Evolutionary conservation across 2,888 invertebrate genomes (phyloP).

Genomic region (Volucella inflata): DNA sequence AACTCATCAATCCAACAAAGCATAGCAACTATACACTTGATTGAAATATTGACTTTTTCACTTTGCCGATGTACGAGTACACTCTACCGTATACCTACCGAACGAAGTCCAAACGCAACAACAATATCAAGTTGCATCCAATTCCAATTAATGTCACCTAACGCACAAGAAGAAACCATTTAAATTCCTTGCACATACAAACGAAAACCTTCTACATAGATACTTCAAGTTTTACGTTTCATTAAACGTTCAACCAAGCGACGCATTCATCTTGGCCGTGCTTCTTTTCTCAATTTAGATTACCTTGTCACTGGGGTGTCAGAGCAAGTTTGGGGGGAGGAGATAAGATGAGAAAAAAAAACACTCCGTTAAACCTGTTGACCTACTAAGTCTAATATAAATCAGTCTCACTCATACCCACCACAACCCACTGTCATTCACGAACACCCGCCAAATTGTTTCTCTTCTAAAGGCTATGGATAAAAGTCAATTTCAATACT

Average conservation of each 20-base stretch:
- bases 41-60: conserved; percentile 52
- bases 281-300: conserved; percentile 44
- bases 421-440: not conserved
- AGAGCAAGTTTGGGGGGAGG: not conserved
- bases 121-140: conserved; percentile 53
- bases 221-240: conserved; percentile 45
- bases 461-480: conserved; percentile 30
- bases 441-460: conserved; percentile 8
- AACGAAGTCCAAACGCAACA: conserved; percentile 43
- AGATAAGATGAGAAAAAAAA: conserved; percentile 37
- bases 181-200: conserved; percentile 10
- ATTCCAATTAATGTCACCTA: conserved; percentile 68
- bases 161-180: conserved; percentile 50
- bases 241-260: conserved; percentile 38
- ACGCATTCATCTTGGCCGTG: conserved; percentile 31
- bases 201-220: not conserved
- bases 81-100: not conserved
- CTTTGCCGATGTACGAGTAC: conserved; percentile 22
- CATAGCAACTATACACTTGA: conserved; percentile 55
- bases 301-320: conserved; percentile 13
- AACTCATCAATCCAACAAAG: conserved; percentile 51
- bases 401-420: conserved; percentile 47
- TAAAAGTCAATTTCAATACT: conserved; percentile 50
- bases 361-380: conserved; percentile 31
- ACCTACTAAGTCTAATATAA: conserved; percentile 62